Percentiles rank a stretch among this genome's conserved stretches.
Evolutionary conservation across 2,888 invertebrate species (phyloP).

Genomic region (Tricholauxania praeusta): DNA sequence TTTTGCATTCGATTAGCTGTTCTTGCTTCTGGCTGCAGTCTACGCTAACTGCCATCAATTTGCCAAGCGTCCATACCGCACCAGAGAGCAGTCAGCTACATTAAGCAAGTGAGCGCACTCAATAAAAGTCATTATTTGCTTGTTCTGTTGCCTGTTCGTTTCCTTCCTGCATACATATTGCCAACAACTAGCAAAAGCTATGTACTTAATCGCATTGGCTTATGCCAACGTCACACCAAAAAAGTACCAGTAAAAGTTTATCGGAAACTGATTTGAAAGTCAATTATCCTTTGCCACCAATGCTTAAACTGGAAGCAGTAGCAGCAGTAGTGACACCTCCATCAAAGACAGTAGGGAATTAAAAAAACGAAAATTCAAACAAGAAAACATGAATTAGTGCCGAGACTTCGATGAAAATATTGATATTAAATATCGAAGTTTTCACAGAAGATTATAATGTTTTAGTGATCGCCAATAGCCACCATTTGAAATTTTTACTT

Average conservation of each 20-base stretch:
- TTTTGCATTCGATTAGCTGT: conserved; percentile 7
- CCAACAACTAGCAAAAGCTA: background rate
- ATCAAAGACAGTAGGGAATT: background rate
- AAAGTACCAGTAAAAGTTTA: conserved; percentile 37
- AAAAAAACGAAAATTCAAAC: background rate
- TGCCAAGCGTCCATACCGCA: background rate
- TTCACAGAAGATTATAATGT: no score
- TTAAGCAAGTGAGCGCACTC: background rate
- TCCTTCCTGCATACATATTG: background rate
- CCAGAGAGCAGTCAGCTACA: background rate
- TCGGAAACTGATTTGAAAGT: conserved; percentile 39
- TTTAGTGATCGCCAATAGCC: no score
- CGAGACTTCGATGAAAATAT: no score
- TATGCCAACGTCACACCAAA: background rate
- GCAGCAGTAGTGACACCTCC: background rate
- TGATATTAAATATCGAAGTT: no score
- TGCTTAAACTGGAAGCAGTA: conserved; percentile 4
- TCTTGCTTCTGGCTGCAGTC: background rate
- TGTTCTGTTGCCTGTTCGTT: conserved; percentile 2
- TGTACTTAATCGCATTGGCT: background rate
- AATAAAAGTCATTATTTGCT: conserved; percentile 26
- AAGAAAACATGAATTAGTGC: background rate
- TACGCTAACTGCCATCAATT: background rate
- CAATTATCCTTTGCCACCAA: conserved; percentile 32
- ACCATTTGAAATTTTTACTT: no score